Evolutionary conservation across 2,888 invertebrate species (phyloP).

Genomic region (Leptarthrus brevirostris): DNA sequence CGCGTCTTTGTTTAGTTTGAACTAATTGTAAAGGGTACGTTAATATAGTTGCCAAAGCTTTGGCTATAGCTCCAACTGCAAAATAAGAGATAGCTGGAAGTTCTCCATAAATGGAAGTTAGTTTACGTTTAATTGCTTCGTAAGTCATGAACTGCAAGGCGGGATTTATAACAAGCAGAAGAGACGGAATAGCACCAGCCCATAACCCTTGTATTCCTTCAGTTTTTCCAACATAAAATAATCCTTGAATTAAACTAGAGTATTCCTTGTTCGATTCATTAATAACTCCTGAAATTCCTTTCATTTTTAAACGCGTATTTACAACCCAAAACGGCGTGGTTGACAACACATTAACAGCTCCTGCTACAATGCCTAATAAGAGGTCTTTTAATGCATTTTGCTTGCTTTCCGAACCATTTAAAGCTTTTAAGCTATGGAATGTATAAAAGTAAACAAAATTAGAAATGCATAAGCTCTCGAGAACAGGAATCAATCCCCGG

Average conservation of each 20-base stretch:
- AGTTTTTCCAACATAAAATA: conserved; percentile 75
- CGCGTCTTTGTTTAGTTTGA: conserved; percentile 79
- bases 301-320: conserved; percentile 87
- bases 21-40: conserved; percentile 91
- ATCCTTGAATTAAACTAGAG: conserved; percentile 72
- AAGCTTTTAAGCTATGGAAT: conserved; percentile 83
- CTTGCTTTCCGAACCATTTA: conserved; percentile 64
- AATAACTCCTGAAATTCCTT: conserved; percentile 66
- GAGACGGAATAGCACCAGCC: conserved; percentile 85
- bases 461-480: conserved; percentile 86
- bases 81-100: conserved; percentile 74
- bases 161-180: conserved; percentile 89
- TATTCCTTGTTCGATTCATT: conserved; percentile 64
- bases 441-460: conserved; percentile 96
- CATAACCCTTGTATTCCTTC: conserved; percentile 84
- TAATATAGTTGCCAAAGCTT: conserved; percentile 85
- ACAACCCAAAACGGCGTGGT: conserved; percentile 95
- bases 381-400: conserved; percentile 79
- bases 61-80: conserved; percentile 83
- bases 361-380: conserved; percentile 81
- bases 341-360: conserved; percentile 83
- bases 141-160: conserved; percentile 94
- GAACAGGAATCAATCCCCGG: conserved; percentile 81
- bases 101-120: conserved; percentile 68
- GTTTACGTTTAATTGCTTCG: conserved; percentile 82